Conservation (phyloP, 2,888 invertebrate genomes). For the Hoplodrina blanda region DNA sequence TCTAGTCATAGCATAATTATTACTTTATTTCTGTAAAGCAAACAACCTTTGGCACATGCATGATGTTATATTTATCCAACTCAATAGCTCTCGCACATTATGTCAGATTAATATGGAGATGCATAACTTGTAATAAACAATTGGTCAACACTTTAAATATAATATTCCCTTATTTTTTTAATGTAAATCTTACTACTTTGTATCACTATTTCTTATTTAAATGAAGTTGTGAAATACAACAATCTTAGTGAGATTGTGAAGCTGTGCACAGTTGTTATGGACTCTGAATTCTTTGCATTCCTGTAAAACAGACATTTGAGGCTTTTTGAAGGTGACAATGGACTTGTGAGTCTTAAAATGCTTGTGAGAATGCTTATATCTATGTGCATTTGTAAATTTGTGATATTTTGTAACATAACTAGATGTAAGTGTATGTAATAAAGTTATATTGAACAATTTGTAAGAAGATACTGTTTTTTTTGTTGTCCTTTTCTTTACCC, state of each 20-base stretch:
- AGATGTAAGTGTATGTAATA: conserved; percentile 44
- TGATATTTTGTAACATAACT: conserved; percentile 53
- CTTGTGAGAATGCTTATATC: conserved; percentile 19
- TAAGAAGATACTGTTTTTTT: background rate
- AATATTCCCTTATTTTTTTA: no score
- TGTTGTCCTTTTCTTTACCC: background rate
- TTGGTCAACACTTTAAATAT: no score
- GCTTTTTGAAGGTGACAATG: background rate
- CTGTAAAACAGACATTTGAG: background rate
- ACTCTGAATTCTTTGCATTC: conserved; percentile 14
- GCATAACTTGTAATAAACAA: background rate
- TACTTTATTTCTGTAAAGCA: background rate
- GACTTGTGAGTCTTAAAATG: background rate
- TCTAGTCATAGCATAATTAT: conserved; percentile 31
- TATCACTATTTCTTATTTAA: background rate
- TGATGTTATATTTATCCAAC: background rate
- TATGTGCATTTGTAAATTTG: conserved; percentile 45
- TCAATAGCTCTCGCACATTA: background rate
- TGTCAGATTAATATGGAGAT: background rate
- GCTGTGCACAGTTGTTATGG: background rate
- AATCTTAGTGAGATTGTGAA: background rate
- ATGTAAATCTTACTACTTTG: background rate
- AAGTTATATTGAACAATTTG: conserved; percentile 27
- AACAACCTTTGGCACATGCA: background rate
- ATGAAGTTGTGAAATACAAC: conserved; percentile 1